These are phyloP conservation scores for Atta cephalotes DNA, from an alignment of 1,140 invertebrate species.

Conservation along the genomic window DNA sequence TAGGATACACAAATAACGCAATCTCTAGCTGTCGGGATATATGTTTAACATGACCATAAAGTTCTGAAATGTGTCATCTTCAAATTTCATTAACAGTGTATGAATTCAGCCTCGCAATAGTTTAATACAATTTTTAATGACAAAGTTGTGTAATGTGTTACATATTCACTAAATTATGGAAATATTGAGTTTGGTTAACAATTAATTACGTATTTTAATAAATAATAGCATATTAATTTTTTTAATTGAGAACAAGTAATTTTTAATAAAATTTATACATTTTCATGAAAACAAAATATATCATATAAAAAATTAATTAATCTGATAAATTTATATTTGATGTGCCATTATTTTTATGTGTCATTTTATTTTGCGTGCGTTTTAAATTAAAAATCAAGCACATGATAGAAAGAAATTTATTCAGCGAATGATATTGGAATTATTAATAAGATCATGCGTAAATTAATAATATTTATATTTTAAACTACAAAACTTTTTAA, in stretches of 20 bases:
- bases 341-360: not conserved
- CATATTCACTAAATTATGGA: not conserved
- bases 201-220: not conserved
- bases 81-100: constrained; percentile 6
- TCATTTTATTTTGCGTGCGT: not conserved
- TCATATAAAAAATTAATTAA: not conserved
- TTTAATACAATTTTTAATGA: not conserved
- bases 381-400: not conserved
- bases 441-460: not conserved
- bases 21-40: constrained; percentile 8
- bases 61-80: not conserved
- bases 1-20: constrained; percentile 32
- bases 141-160: not conserved
- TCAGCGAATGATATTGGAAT: not conserved
- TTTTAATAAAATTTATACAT: not conserved
- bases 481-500: not conserved
- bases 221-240: too few relatives aligned
- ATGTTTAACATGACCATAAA: not conserved
- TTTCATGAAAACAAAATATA: not conserved
- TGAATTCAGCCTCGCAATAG: not conserved
- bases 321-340: not conserved
- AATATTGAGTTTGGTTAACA: not conserved
- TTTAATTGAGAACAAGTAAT: not conserved
- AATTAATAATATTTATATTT: constrained; percentile 4
- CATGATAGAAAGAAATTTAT: not conserved